Evolutionary conservation across 2,113 vertebrate genomes (phyloP).

Genomic region (Dasyprocta punctata): DNA sequence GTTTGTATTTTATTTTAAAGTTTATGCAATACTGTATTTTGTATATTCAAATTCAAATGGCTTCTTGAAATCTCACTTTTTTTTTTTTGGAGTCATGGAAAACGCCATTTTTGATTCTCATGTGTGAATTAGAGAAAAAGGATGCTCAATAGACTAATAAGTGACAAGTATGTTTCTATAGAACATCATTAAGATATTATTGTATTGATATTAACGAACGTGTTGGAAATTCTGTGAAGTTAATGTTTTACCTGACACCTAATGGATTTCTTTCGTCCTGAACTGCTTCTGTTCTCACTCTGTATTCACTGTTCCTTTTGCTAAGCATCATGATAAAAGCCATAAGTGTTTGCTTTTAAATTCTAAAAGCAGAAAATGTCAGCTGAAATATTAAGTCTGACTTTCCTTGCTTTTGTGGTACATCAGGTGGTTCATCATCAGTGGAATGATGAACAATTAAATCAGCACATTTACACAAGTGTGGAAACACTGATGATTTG

Average conservation of each 20-base stretch:
- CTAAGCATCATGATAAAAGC: not conserved
- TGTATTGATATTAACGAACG: not conserved
- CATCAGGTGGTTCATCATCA: not conserved
- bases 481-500: constrained; percentile 46
- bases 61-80: not conserved
- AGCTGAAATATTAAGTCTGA: constrained; percentile 32
- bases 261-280: not conserved
- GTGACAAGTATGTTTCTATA: not conserved
- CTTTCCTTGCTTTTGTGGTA: constrained; percentile 51
- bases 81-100: not conserved
- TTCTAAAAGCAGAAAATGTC: constrained; percentile 59
- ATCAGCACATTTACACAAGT: constrained; percentile 57
- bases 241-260: not conserved
- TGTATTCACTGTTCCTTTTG: not conserved
- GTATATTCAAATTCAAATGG: not conserved
- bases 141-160: not conserved
- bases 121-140: not conserved
- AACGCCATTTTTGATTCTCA: not conserved
- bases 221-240: not conserved
- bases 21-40: not conserved
- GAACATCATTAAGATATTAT: not conserved
- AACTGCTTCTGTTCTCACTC: not conserved
- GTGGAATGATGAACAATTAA: constrained; percentile 64
- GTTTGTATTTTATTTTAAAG: not conserved
- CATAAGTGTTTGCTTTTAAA: not conserved